These are phyloP conservation scores for Dryadula phaetusa DNA, from an alignment of 2,888 invertebrate species.

Conservation along the genomic window DNA sequence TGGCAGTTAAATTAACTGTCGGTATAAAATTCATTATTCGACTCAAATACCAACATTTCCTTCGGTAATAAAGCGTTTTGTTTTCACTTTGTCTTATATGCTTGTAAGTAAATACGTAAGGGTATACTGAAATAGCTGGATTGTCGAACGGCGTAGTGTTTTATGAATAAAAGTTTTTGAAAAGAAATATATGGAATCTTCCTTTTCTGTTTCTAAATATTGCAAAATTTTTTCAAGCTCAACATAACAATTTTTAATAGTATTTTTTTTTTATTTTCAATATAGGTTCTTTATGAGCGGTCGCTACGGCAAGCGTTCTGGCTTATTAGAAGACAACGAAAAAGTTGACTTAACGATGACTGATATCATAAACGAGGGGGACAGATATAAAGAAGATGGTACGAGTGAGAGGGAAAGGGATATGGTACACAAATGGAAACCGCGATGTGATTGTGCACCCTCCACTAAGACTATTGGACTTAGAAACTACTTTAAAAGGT, in stretches of 20 bases:
- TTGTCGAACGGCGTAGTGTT: too few relatives aligned
- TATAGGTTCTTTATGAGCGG: conserved; percentile 67
- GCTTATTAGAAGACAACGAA: neutral
- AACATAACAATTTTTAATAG: too few relatives aligned
- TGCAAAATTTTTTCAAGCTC: too few relatives aligned
- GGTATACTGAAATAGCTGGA: too few relatives aligned
- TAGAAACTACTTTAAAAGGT: conserved; percentile 32
- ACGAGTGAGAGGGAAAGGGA: neutral
- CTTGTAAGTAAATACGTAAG: neutral
- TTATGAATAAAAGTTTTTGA: too few relatives aligned
- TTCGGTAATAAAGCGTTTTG: conserved; percentile 5
- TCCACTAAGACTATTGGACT: conserved; percentile 2
- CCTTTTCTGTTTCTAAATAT: too few relatives aligned
- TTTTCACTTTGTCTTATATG: neutral
- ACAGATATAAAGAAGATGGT: conserved; percentile 6
- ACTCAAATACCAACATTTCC: conserved; percentile 5
- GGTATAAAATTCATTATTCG: conserved; percentile 16
- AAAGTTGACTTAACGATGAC: neutral
- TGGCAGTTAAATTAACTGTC: conserved; percentile 21
- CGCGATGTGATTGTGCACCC: conserved; percentile 24
- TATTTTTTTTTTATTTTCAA: too few relatives aligned
- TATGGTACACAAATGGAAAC: conserved; percentile 22
- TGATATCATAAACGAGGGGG: conserved; percentile 23
- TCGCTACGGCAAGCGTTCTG: conserved; percentile 69
- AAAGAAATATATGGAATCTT: too few relatives aligned